A percentile compares a stretch with the other conserved stretches of the same genome.
These are phyloP conservation scores for Cyclophora punctaria DNA, from an alignment of 2,888 invertebrate species.

Conservation along the genomic window DNA sequence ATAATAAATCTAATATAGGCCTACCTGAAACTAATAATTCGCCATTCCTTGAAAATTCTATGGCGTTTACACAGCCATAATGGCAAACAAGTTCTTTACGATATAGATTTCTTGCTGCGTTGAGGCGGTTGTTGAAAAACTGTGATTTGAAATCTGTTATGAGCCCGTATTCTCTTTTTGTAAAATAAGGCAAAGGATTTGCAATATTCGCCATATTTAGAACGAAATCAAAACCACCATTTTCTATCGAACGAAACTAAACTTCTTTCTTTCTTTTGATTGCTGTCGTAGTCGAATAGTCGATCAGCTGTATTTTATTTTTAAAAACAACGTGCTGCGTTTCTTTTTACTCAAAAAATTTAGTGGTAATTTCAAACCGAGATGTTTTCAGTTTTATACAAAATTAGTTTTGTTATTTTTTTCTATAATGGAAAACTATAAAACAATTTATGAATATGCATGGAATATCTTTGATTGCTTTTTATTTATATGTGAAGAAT, in stretches of 20 bases:
- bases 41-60: conserved; percentile 94
- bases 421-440: too few species aligned
- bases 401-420: too few species aligned
- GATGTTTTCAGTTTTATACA: too few species aligned
- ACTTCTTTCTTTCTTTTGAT: conserved; percentile 25
- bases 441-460: too few species aligned
- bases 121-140: conserved; percentile 77
- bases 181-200: conserved; percentile 76
- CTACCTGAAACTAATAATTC: conserved; percentile 91
- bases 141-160: conserved; percentile 74
- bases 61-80: conserved; percentile 97
- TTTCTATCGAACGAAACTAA: conserved; percentile 45
- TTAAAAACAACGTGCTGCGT: conserved; percentile 39
- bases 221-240: conserved; percentile 48
- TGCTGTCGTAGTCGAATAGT: conserved; percentile 27
- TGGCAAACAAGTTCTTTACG: conserved; percentile 90
- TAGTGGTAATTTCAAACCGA: too few species aligned
- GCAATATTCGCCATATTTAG: conserved; percentile 67
- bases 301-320: conserved; percentile 70
- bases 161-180: conserved; percentile 77
- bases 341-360: conserved; percentile 14
- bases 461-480: too few species aligned
- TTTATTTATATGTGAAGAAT: too few species aligned
- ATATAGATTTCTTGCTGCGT: conserved; percentile 83
- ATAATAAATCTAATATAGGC: too few species aligned